These are phyloP conservation scores for Adoxophyes honmai DNA, from an alignment of 1,140 invertebrate genomes.

Conservation along the genomic window DNA sequence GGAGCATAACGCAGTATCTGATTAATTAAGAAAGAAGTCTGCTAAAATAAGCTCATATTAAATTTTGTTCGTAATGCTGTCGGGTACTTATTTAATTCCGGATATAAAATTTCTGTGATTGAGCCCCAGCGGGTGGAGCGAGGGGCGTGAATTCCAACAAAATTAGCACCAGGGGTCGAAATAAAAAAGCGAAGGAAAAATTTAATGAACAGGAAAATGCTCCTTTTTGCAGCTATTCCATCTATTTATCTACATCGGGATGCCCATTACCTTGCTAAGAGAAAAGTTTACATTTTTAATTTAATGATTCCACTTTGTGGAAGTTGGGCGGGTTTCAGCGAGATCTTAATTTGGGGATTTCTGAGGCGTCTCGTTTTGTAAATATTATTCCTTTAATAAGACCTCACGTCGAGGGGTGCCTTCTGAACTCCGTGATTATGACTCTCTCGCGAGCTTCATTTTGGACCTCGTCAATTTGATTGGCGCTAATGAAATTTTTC, in stretches of 20 bases:
- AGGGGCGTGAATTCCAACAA: slow-evolving; percentile 79
- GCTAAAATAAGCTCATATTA: slow-evolving; percentile 70
- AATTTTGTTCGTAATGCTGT: slow-evolving; percentile 69
- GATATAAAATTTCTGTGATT: slow-evolving; percentile 79
- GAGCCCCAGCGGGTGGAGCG: slow-evolving; percentile 70
- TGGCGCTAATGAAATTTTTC: slow-evolving; percentile 77
- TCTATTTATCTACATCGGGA: slow-evolving; percentile 78
- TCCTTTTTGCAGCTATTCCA: slow-evolving; percentile 78
- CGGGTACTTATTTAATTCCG: slow-evolving; percentile 78
- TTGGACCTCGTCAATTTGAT: slow-evolving; percentile 76
- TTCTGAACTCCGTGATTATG: slow-evolving; percentile 74
- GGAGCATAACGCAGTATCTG: slow-evolving; percentile 45
- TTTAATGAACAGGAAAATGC: slow-evolving; percentile 79
- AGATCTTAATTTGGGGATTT: slow-evolving; percentile 77
- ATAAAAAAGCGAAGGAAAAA: slow-evolving; percentile 78
- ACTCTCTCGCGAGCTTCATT: slow-evolving; percentile 72
- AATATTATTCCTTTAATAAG: slow-evolving; percentile 78
- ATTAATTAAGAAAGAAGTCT: slow-evolving; percentile 63
- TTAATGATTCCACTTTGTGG: slow-evolving; percentile 78
- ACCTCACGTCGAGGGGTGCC: slow-evolving; percentile 73
- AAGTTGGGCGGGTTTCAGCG: slow-evolving; percentile 75
- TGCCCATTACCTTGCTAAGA: slow-evolving; percentile 78
- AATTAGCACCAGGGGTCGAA: slow-evolving; percentile 78
- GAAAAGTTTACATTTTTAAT: slow-evolving; percentile 80
- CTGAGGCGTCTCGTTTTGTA: slow-evolving; percentile 76